Evolutionary conservation across 2,797 vertebrate species (phyloP), one percentile per base, ranked within the genome.

Genomic region (Sciaenops ocellatus): DNA sequence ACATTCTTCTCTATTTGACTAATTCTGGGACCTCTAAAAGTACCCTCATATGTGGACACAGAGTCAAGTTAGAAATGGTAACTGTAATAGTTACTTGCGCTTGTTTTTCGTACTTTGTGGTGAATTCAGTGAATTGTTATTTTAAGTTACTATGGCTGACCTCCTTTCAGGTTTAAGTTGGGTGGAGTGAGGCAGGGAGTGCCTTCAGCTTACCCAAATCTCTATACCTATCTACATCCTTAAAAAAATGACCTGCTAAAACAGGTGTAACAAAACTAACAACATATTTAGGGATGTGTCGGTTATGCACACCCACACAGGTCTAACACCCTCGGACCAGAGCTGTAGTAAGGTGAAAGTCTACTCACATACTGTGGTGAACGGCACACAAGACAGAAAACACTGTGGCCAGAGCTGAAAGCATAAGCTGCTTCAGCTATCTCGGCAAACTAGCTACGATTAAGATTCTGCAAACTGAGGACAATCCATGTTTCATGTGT

Each of bases 1-100:
- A 87, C 82, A 73, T 90, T 87, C 30, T 54, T 78, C 12, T 18
- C 15, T 38, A 34, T 34, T 34, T 61, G 60, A 38, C 52, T 56
- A 12, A 55, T 1, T 24, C 44, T 22, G 44, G 22, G 68, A 5
- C 17, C 6, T 38, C 13, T 3, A n/a, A 73, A 59, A 63, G 22
- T 52, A 34, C 52, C 72, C 20, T 42, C 63, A 60, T 16, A 24
- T 61, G 57, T 3, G 6, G 24, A 5, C 30, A 18, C 41, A 7
- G 22, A 42, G 20, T 28, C 3, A 48, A 10, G 5, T 34, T 51
- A 48, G 15, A 55, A 57, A 51, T 18, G 65, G 11, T 24, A 13
- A 41, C 9, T 48, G 10, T 11, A 22, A 16, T 38, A n/a, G 18
- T 22, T 1, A 2, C 20, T 56, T 13, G 48, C 0, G 6, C 24